A percentile compares a stretch with the other conserved stretches of the same genome.
Evolutionary conservation across 1,140 invertebrate genomes (phyloP).

Genomic region (Panagrolaimus sp.): DNA sequence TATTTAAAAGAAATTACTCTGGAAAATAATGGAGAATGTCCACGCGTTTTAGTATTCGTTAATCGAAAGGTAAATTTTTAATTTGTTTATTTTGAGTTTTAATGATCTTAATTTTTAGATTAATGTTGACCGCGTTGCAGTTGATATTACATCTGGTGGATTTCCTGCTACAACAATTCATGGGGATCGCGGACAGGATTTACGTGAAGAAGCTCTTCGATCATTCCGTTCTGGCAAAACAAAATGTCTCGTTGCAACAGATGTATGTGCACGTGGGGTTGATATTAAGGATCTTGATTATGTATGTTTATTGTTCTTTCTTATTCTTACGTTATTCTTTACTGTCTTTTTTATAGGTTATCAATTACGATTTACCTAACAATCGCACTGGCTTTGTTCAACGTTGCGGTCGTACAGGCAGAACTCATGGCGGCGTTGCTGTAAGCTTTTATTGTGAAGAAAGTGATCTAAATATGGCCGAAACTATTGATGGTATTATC

Average conservation of each 20-base stretch:
- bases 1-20: neutral
- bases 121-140: neutral
- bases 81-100: no score
- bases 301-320: slow-evolving; percentile 62
- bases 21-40: neutral
- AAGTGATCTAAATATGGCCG: neutral
- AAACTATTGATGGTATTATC: neutral
- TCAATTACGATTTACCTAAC: neutral
- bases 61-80: neutral
- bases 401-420: neutral
- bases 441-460: neutral
- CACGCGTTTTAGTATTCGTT: neutral
- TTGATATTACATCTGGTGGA: neutral
- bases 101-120: no score
- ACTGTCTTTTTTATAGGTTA: neutral
- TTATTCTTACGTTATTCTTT: neutral
- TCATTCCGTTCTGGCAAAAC: slow-evolving; percentile 80
- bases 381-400: neutral
- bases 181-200: neutral
- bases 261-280: slow-evolving; percentile 80
- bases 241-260: slow-evolving; percentile 91
- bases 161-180: neutral
- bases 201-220: slow-evolving; percentile 76
- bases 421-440: neutral
- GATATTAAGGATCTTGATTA: slow-evolving; percentile 94